Conservation (phyloP, 35 echinoderm and acorn worm species). For the Ophiothrix spiculata region DNA sequence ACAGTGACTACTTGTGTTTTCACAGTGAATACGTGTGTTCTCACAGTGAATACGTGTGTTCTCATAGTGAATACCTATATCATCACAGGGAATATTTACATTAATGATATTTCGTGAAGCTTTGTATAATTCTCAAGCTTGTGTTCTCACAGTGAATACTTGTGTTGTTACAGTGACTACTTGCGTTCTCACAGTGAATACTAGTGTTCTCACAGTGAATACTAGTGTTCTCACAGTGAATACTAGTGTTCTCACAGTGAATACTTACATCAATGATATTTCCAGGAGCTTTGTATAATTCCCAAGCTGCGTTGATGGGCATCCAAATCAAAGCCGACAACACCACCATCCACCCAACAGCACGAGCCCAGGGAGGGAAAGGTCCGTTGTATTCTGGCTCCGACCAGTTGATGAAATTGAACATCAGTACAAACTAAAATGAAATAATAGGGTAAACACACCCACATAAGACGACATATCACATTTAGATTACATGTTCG, state of each 20-base stretch:
- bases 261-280: conserved; percentile 59
- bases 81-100: too few relatives aligned
- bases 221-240: too few relatives aligned
- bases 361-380: conserved; percentile 81
- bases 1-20: too few relatives aligned
- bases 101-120: conserved; percentile 50
- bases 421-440: conserved; percentile 89
- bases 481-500: too few relatives aligned
- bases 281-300: conserved; percentile 59
- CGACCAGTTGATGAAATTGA: conserved; percentile 94
- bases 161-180: too few relatives aligned
- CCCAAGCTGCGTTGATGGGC: conserved; percentile 53
- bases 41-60: background rate
- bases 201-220: too few relatives aligned
- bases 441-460: too few relatives aligned
- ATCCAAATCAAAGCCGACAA: conserved; percentile 68
- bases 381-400: conserved; percentile 79
- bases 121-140: conserved; percentile 57
- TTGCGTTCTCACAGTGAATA: too few relatives aligned
- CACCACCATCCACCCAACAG: conserved; percentile 77
- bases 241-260: too few relatives aligned
- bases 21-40: background rate
- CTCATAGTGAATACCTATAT: too few relatives aligned
- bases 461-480: too few relatives aligned
- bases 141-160: too few relatives aligned